Evolutionary conservation across 2,797 vertebrate species (phyloP), one percentile per base, ranked within the genome.

Genomic region (Rhodeus uyekii): DNA sequence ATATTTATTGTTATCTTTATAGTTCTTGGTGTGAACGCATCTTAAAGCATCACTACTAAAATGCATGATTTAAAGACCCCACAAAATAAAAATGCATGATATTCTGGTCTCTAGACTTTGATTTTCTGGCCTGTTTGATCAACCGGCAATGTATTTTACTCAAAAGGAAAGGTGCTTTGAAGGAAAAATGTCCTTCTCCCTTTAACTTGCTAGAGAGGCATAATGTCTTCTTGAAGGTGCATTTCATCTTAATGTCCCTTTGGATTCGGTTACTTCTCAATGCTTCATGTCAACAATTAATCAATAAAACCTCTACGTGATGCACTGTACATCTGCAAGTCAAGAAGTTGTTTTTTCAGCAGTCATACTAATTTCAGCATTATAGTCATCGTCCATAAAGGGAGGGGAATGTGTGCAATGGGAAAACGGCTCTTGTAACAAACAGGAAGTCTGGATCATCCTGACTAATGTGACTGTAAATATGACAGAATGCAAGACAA

Each of bases 391-490:
- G 5, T 50, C 78, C 82, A 74, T 27, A 50, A 53, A 60, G 69
- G 29, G 76, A 61, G 24, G 76, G 76, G 24, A 50, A 78, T 44
- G 46, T 19, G 58, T 16, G 16, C 24, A 39, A 48, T 2, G 46
- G 19, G 76, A 55, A 60, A 61, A 42, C 9, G 12, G 14, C 64
- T 77, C 42, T 39, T 36, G 72, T 46, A n/a, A 44, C 34, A 78
- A 78, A 76, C 8, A 5, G 9, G 10, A 64, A 78, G 60, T 46
- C 36, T 32, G 38, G 36, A 83, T 83, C 39, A 75, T 60, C 65
- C 75, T 42, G 58, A 44, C 39, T 29, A 34, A 44, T 34, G 50
- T 61, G 55, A 63, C 75, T 71, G 67, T 76, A 78, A 71, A 78
- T 53, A n/a, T 46, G n/a, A 36, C 24, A 55, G 16, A 60, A 36